These are phyloP conservation scores for Morone chrysops DNA, from an alignment of 2,113 vertebrate genomes.

Conservation along the genomic window DNA sequence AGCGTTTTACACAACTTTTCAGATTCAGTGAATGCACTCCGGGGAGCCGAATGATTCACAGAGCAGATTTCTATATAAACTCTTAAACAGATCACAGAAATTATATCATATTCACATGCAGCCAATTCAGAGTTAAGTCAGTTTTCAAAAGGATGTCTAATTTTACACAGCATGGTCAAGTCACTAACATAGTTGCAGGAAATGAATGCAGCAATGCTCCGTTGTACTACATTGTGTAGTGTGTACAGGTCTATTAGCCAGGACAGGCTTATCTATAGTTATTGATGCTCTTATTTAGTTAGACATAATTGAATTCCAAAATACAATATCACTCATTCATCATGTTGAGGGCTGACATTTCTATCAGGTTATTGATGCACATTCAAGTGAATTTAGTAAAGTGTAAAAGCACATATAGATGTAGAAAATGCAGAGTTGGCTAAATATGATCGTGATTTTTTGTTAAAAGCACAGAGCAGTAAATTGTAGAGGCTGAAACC, in stretches of 20 bases:
- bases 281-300: conserved; percentile 74
- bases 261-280: conserved; percentile 67
- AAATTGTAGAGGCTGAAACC: conserved; percentile 2
- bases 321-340: conserved; percentile 74
- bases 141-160: conserved; percentile 11
- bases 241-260: conserved; percentile 49
- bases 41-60: conserved; percentile 33
- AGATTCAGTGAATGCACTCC: conserved; percentile 1
- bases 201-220: conserved; percentile 30
- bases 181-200: conserved; percentile 27
- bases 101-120: conserved; percentile 17
- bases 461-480: background rate
- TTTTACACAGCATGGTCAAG: conserved; percentile 27
- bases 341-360: conserved; percentile 73
- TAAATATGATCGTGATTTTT: conserved; percentile 9
- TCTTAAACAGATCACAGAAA: conserved; percentile 6
- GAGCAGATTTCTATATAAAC: conserved; percentile 39
- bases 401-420: conserved; percentile 40
- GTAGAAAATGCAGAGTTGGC: conserved; percentile 13
- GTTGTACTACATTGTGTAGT: conserved; percentile 32
- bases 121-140: background rate
- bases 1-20: conserved; percentile 36
- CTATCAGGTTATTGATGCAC: conserved; percentile 63
- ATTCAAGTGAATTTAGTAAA: conserved; percentile 55
- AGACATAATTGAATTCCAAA: conserved; percentile 73